Conservation (phyloP, 2,888 invertebrate genomes). For the Gari tellinella region DNA sequence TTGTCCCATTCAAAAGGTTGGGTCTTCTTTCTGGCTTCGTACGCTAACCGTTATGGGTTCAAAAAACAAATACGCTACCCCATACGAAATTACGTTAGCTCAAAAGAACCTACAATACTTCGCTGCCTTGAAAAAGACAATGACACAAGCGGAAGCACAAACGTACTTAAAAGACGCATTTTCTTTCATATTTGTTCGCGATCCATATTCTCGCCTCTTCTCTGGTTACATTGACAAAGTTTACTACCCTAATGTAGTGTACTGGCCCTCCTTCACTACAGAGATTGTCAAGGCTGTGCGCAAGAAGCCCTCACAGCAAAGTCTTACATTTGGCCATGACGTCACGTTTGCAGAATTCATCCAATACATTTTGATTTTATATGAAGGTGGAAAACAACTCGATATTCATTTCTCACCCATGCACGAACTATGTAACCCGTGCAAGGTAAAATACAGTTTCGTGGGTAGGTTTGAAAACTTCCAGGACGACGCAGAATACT, state of each 20-base stretch:
- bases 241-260: constrained; percentile 65
- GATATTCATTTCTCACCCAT: constrained; percentile 68
- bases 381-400: constrained; percentile 27
- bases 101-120: constrained; percentile 3
- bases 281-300: constrained; percentile 47
- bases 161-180: constrained; percentile 14
- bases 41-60: constrained; percentile 35
- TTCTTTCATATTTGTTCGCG: constrained; percentile 70
- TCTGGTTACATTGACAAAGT: constrained; percentile 74
- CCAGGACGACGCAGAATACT: constrained; percentile 52
- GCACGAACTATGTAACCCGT: constrained; percentile 64
- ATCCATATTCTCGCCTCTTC: constrained; percentile 68
- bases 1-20: constrained; percentile 50
- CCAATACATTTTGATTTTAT: constrained; percentile 56
- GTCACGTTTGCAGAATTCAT: constrained; percentile 72
- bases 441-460: constrained; percentile 61
- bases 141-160: neutral
- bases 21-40: constrained; percentile 51
- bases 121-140: neutral
- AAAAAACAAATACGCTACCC: constrained; percentile 12
- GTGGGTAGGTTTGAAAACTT: constrained; percentile 70
- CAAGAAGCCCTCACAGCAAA: constrained; percentile 25
- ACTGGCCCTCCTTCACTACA: constrained; percentile 61
- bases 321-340: constrained; percentile 65
- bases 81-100: constrained; percentile 26